These are phyloP conservation scores for Pterois miles DNA, from an alignment of 2,797 vertebrate genomes.

Conservation along the genomic window DNA sequence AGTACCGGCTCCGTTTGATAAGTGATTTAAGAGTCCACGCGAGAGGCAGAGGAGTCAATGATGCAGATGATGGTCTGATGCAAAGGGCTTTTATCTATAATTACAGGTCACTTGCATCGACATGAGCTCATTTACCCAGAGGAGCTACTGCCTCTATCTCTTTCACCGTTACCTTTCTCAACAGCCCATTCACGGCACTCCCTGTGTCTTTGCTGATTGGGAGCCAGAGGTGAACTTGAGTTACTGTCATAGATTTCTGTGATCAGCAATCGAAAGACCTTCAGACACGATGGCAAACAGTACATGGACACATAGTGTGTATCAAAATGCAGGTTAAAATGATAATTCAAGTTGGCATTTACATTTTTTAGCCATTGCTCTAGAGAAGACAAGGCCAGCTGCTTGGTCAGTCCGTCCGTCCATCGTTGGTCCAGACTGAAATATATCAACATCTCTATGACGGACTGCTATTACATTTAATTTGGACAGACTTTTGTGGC, in stretches of 20 bases:
- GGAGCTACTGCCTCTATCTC: conserved; percentile 13
- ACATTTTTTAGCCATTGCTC: background rate
- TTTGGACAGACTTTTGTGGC: background rate
- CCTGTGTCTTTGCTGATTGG: conserved; percentile 34
- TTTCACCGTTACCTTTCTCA: conserved; percentile 17
- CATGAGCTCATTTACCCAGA: conserved; percentile 52
- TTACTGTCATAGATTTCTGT: conserved; percentile 2
- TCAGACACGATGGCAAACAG: background rate
- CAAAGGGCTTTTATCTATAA: conserved; percentile 62
- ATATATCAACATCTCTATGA: background rate
- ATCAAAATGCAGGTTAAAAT: background rate
- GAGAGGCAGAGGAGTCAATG: conserved; percentile 44
- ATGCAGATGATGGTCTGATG: conserved; percentile 56
- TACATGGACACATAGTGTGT: background rate
- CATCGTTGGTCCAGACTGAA: background rate
- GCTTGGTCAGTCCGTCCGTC: background rate
- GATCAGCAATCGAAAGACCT: conserved; percentile 11
- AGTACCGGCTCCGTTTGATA: conserved; percentile 34
- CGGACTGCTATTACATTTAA: background rate
- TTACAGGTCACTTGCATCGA: conserved; percentile 59
- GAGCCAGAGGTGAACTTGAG: conserved; percentile 39
- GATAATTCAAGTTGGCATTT: background rate
- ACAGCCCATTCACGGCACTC: background rate
- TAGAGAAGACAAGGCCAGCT: background rate
- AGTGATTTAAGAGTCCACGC: conserved; percentile 47